Evolutionary conservation across 2,797 vertebrate species (phyloP), one percentile per base, ranked within the genome.

Genomic region (Dallia pectoralis): DNA sequence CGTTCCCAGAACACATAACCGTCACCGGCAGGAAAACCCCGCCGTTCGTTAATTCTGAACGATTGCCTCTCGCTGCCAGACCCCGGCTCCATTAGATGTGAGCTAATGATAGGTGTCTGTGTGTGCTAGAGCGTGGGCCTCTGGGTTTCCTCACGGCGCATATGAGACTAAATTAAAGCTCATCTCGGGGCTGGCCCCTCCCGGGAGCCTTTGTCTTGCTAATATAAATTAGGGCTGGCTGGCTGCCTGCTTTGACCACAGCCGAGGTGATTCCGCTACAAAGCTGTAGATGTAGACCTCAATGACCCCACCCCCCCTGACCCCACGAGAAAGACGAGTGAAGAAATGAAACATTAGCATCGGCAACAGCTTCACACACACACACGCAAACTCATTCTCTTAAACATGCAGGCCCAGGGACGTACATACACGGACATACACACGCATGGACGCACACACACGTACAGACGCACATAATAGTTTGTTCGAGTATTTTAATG

Each of bases 101-200:
- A 91, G 87, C 81, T 89, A 92, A 92, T 91, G 86, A 91, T 81
- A 82, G 76, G 88, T 89, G 53, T 12, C 22, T 59, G 89, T 65
- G 32, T 36, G 92, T 72, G 73, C 64, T 80, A 77, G 74, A 86
- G 80, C 76, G 70, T 64, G 73, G 80, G 79, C 81, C 91, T 85
- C 84, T 88, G 3, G 72, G 86, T 93, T 94, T 92, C 86, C 67
- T 68, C 16, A 16, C 59, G 18, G 72, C 86, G 90, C 85, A 81
- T 89, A 94, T 95, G 96, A 96, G 88, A 91, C 91, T 91, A 93
- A 94, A 94, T 95, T 90, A 94, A 93, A 94, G 92, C 91, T 91
- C 87, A 91, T 92, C 91, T 90, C 91, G 84, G 79, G 79, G 88
- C 82, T 36, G 14, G 15, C 71, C 70, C 79, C 82, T 87, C 85